These are phyloP conservation scores for Gambelia wislizenii DNA, from an alignment of 2,797 vertebrate genomes.

Conservation along the genomic window DNA sequence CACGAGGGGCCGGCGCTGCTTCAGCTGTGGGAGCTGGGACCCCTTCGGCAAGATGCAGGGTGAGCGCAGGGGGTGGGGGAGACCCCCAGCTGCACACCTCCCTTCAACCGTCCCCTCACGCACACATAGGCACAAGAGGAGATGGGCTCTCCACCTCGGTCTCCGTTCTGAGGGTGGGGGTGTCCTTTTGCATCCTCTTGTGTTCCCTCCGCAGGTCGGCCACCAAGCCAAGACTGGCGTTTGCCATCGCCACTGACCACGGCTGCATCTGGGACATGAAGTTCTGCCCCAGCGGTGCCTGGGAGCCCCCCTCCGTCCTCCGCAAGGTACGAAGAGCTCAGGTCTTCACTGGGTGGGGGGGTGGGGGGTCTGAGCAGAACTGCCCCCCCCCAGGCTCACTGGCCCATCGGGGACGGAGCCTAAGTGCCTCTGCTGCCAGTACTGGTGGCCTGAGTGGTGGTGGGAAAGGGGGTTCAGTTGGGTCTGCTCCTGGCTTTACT, in stretches of 20 bases:
- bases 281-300: slow-evolving; percentile 95
- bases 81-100: too few relatives aligned
- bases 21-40: slow-evolving; percentile 91
- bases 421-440: neutral
- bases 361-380: too few relatives aligned
- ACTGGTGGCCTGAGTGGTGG: fast-evolving
- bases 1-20: slow-evolving; percentile 83
- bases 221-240: slow-evolving; percentile 81
- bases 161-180: neutral
- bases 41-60: slow-evolving; percentile 83
- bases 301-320: slow-evolving; percentile 85
- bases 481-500: neutral
- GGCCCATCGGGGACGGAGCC: neutral
- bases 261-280: slow-evolving; percentile 93
- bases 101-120: too few relatives aligned
- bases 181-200: fast-evolving
- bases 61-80: slow-evolving; percentile 62
- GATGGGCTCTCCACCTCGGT: too few relatives aligned
- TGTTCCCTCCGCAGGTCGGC: slow-evolving; percentile 74
- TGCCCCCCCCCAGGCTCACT: too few relatives aligned
- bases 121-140: too few relatives aligned
- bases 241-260: slow-evolving; percentile 87
- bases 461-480: fast-evolving
- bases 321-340: slow-evolving; percentile 80
- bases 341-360: neutral